phyloP scores from a whole-genome alignment of 2,797 vertebrate genomes.

The Rhabdophis nuchalis region DNA sequence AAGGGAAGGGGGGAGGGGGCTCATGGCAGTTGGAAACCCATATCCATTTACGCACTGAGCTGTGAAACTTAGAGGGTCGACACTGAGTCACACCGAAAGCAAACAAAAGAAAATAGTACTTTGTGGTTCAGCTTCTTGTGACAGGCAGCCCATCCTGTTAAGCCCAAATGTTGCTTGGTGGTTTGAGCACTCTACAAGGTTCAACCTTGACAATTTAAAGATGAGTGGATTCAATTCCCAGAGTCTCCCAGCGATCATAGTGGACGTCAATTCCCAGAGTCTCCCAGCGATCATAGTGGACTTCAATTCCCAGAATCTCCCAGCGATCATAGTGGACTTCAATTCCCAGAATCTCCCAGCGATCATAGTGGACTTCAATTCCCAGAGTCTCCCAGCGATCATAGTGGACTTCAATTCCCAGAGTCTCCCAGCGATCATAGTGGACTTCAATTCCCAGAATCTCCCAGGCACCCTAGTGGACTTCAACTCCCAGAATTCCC shows the following conservation, averaged over 20 bases:
- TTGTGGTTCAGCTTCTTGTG: not conserved
- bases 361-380: no score
- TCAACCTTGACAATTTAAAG: not conserved
- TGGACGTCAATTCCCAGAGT: no score
- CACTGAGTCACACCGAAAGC: not conserved
- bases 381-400: no score
- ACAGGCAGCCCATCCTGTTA: not conserved
- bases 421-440: no score
- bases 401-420: no score
- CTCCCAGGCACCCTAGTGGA: no score
- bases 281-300: rapidly evolving
- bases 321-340: no score
- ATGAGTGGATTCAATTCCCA: not conserved
- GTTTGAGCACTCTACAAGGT: not conserved
- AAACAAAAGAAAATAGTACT: not conserved
- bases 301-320: no score
- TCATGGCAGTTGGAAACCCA: not conserved
- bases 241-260: not conserved
- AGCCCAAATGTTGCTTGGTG: not conserved
- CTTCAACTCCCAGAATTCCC: no score
- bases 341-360: no score
- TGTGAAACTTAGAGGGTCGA: not conserved
- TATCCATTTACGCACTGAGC: not conserved
- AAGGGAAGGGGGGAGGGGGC: not conserved
- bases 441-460: no score